Percentiles rank a stretch among this genome's conserved stretches.
phyloP scores from a whole-genome alignment of 2,113 vertebrate genomes.

The Microtus montanus region DNA sequence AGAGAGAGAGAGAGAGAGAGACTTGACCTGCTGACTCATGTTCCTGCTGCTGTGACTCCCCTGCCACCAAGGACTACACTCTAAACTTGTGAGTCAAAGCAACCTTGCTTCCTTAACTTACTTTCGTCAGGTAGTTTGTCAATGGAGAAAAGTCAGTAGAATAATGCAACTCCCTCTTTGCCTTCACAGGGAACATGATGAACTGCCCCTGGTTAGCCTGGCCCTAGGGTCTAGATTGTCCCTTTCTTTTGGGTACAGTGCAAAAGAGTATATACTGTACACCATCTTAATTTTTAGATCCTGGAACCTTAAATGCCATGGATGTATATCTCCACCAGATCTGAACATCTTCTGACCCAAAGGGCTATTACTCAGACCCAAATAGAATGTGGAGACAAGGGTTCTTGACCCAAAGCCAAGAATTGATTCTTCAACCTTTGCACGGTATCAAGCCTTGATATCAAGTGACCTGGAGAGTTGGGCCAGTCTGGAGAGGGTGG shows the following conservation, averaged over 20 bases:
- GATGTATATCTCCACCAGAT: not conserved
- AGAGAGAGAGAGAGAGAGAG: too few species aligned
- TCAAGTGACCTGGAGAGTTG: conserved; percentile 26
- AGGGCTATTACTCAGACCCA: not conserved
- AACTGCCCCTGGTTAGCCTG: not conserved
- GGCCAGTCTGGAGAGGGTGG: not conserved
- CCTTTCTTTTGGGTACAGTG: too few species aligned
- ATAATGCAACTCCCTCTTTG: not conserved
- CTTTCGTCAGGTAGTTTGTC: not conserved
- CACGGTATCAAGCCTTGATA: not conserved
- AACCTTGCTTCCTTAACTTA: not conserved
- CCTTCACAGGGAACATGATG: not conserved
- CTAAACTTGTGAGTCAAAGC: not conserved
- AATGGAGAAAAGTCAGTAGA: not conserved
- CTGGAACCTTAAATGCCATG: not conserved
- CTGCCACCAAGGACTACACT: not conserved
- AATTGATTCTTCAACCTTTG: conserved; percentile 24
- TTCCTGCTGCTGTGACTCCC: not conserved
- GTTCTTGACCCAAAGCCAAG: conserved; percentile 6
- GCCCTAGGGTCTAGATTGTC: not conserved
- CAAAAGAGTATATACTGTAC: not conserved
- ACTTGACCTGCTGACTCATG: not conserved
- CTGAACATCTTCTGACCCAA: too few species aligned
- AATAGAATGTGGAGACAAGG: not conserved
- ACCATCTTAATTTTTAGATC: not conserved